A percentile compares a stretch with the other conserved stretches of the same genome.
phyloP scores from a whole-genome alignment of 2,113 vertebrate genomes.

The Parus major region DNA sequence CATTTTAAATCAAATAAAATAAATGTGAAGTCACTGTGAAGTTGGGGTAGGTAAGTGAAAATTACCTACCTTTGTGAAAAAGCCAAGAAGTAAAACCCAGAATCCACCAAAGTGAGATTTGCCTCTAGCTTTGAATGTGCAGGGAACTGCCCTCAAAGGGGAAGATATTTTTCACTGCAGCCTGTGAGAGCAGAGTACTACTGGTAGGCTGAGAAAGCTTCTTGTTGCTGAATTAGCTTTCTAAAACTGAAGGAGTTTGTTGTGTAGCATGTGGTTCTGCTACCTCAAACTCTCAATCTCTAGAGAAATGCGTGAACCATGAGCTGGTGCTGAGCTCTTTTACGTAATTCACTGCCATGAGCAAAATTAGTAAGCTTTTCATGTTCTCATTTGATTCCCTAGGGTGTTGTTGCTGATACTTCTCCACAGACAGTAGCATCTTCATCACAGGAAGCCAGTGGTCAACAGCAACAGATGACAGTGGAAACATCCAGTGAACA shows the following conservation, averaged over 20 bases:
- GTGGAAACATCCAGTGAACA: conserved; percentile 91
- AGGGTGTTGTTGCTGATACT: conserved; percentile 95
- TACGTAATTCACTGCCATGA: neutral
- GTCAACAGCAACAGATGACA: conserved; percentile 93
- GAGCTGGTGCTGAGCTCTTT: neutral
- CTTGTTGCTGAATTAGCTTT: neutral
- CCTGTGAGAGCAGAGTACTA: neutral
- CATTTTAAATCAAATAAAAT: neutral
- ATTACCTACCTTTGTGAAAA: neutral
- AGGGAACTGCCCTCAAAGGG: neutral
- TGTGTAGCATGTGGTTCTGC: neutral
- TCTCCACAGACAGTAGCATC: conserved; percentile 93
- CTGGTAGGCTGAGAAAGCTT: neutral
- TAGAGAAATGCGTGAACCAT: neutral
- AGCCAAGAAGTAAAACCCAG: neutral
- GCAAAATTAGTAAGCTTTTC: conserved; percentile 43
- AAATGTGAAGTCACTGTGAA: neutral
- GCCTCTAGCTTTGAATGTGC: neutral
- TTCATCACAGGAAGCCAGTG: conserved; percentile 92
- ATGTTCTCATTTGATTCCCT: conserved; percentile 60
- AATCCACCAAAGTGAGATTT: neutral
- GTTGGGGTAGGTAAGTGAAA: neutral
- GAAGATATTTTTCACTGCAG: neutral
- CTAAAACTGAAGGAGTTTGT: neutral
- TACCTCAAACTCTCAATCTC: neutral